A percentile compares a stretch with the other conserved stretches of the same genome.
These are phyloP conservation scores for Aphaenogaster rudis DNA, from an alignment of 1,140 invertebrate genomes.

Conservation along the genomic window DNA sequence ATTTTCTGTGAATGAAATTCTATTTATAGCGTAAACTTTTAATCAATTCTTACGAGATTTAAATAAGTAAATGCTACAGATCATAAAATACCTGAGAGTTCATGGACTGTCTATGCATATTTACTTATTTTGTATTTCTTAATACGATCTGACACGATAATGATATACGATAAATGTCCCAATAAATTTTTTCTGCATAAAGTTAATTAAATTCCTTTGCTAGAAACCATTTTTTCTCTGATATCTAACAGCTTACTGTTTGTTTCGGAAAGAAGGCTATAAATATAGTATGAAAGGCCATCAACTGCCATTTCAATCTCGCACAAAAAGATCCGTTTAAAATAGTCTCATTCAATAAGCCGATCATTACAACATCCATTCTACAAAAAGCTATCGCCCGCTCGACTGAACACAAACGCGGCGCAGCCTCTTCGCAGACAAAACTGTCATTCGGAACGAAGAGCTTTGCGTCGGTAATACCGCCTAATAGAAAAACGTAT, in stretches of 20 bases:
- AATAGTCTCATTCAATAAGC: constrained; percentile 23
- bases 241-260: neutral
- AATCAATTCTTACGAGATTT: neutral
- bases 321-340: constrained; percentile 18
- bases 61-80: neutral
- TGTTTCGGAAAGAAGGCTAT: neutral
- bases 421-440: neutral
- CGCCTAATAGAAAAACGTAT: constrained; percentile 27
- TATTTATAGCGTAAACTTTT: neutral
- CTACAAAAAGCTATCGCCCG: neutral
- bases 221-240: neutral
- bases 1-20: neutral
- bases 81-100: neutral
- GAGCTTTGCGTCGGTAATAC: neutral
- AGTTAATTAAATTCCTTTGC: neutral
- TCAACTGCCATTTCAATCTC: neutral
- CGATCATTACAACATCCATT: constrained; percentile 30
- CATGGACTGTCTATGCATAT: neutral
- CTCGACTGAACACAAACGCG: constrained; percentile 15
- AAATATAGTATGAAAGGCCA: neutral
- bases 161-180: neutral
- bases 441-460: constrained; percentile 2
- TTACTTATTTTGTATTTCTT: neutral
- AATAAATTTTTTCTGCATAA: neutral
- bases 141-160: neutral